phyloP scores from a whole-genome alignment of 2,888 invertebrate genomes.

The Gymnosoma rotundatum region DNA sequence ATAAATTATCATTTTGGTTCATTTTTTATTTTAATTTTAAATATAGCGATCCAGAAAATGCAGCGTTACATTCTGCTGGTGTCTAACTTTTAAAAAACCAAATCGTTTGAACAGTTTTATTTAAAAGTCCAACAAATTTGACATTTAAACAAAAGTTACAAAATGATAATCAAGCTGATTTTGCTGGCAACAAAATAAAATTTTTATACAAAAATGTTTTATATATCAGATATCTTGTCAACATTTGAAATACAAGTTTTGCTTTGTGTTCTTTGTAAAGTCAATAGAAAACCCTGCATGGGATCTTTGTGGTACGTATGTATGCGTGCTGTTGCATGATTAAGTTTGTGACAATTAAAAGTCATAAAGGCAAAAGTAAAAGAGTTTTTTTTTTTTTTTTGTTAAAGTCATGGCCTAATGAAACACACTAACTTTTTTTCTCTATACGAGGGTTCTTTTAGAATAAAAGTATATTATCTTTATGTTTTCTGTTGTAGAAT shows the following conservation, averaged over 20 bases:
- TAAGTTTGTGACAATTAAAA: conserved; percentile 40
- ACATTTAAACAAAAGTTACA: not conserved
- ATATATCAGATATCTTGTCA: conserved; percentile 30
- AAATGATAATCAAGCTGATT: conserved; percentile 11
- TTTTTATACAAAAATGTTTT: conserved; percentile 25
- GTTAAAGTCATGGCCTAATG: not conserved
- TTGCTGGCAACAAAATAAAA: conserved; percentile 26
- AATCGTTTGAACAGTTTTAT: not conserved
- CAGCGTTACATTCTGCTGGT: too few species aligned
- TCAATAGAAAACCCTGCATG: conserved; percentile 33
- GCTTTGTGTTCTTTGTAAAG: conserved; percentile 23
- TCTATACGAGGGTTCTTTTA: not conserved
- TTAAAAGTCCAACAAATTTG: not conserved
- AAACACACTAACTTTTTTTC: not conserved
- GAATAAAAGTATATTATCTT: too few species aligned
- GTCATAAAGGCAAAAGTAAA: conserved; percentile 2
- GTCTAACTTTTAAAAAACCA: too few species aligned
- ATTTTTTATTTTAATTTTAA: too few species aligned
- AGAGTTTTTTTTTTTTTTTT: not conserved
- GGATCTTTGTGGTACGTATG: not conserved
- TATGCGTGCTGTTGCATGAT: conserved; percentile 23
- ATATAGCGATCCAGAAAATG: too few species aligned
- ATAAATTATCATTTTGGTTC: too few species aligned
- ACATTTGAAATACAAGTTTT: conserved; percentile 31
- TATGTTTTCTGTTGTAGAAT: too few species aligned